Evolutionary conservation across 35 echinoderm and acorn worm species (phyloP), one percentile per base, ranked within the genome.

Genomic region (Apostichopus japonicus): DNA sequence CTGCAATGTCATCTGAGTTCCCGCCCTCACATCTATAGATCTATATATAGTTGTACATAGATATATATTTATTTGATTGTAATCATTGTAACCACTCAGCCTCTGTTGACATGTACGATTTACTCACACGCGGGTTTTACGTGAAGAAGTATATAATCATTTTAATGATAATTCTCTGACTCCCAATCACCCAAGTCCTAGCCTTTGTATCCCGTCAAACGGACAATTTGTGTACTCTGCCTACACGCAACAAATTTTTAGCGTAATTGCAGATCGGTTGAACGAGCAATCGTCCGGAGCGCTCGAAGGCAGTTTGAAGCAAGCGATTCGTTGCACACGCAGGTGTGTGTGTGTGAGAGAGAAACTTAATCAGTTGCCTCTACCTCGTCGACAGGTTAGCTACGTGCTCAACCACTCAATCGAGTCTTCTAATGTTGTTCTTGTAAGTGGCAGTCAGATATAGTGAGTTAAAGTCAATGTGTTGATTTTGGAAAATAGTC

Each of bases 181-280:
- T 89, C 25, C 86, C 86, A 72, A 89, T 89, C 56, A 72, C 86
- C 25, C 53, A 89, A 23, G 72, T 89, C 86, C 53, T 75, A 17
- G 2, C 27, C 24, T 89, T 73, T 89, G 86, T 89, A 89, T 72
- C 22, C 16, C 19, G 23, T 0, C 54, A 56, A 89, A 89, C 86
- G 61, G 24, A 72, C 86, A 89, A 89, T 89, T 72, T 89, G 86
- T 89, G 86, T 89, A 89, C 86, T 91, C 72, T 91, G 90, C 90
- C 73, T 91, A 77, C 77, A 79, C 77, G 90, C 55, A 91, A 79
- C 77, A 91, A 91, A 79, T 91, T 91, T 13, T 73, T 91, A 56
- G 17, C 77, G 90, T 91, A 91, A 91, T 91, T 91, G 76, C 15
- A 79, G 61, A 77, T 61, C 51, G 90, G 76, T 77, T 91, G 90